Percentiles rank a stretch among this genome's conserved stretches.
These are phyloP conservation scores for Muscidifurax raptorellus DNA, from an alignment of 1,140 invertebrate species.

Conservation along the genomic window DNA sequence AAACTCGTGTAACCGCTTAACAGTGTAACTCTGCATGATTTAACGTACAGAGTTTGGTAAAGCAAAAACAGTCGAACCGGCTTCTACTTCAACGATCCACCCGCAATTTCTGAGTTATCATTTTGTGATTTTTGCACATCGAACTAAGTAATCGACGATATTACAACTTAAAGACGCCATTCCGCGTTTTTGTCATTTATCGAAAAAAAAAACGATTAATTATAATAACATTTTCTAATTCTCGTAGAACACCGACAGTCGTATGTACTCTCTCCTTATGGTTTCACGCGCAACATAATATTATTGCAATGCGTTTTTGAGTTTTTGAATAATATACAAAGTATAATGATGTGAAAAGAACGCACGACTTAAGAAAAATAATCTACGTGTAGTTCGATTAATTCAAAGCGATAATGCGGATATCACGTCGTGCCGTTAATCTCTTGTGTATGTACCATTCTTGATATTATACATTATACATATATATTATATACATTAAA, in stretches of 20 bases:
- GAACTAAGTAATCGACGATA: background rate
- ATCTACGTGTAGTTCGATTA: constrained; percentile 5
- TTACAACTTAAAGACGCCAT: background rate
- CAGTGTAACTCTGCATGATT: background rate
- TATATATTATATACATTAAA: background rate
- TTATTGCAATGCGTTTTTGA: constrained; percentile 29
- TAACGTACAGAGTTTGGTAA: background rate
- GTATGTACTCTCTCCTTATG: constrained; percentile 59
- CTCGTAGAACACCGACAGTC: constrained; percentile 46
- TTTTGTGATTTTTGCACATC: background rate
- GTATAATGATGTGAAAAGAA: constrained; percentile 8
- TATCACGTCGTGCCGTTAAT: background rate
- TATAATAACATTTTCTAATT: constrained; percentile 29
- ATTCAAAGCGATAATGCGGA: background rate
- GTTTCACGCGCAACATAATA: constrained; percentile 25
- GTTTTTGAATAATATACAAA: constrained; percentile 21
- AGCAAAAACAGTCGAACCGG: background rate
- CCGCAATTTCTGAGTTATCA: background rate
- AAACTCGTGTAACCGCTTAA: background rate
- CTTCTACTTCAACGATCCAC: background rate
- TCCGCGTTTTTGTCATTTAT: background rate
- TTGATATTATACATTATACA: background rate
- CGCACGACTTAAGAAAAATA: background rate
- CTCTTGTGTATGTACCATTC: background rate
- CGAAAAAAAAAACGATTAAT: background rate